phyloP scores from a whole-genome alignment of 2,888 invertebrate genomes.

The Gandaritis pyraliata region DNA sequence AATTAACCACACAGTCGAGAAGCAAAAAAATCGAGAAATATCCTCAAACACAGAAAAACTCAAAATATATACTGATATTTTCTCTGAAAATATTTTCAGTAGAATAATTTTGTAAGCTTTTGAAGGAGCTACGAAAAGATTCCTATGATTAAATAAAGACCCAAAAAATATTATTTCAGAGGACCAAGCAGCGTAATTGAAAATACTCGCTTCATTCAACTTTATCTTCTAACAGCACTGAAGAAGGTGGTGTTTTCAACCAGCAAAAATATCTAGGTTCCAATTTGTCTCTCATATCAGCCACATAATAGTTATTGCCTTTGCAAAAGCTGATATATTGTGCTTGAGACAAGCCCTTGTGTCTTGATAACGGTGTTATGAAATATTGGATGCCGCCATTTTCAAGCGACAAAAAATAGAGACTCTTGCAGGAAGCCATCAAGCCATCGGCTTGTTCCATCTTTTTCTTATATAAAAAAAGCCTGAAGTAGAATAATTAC shows the following conservation, averaged over 20 bases:
- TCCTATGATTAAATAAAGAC: not conserved
- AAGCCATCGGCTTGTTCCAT: no score
- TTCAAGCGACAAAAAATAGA: not conserved
- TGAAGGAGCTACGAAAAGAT: not conserved
- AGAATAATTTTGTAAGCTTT: not conserved
- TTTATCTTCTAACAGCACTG: slow-evolving; percentile 6
- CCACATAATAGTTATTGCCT: slow-evolving; percentile 27
- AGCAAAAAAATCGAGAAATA: not conserved
- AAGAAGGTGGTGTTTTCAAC: slow-evolving; percentile 15
- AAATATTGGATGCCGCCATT: slow-evolving; percentile 1
- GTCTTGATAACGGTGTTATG: slow-evolving; percentile 16
- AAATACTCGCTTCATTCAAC: slow-evolving; percentile 18
- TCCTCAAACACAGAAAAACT: no score
- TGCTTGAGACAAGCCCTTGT: slow-evolving; percentile 14
- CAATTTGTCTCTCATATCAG: slow-evolving; percentile 27
- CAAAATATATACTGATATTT: not conserved
- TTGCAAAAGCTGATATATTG: slow-evolving; percentile 28
- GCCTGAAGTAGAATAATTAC: no score
- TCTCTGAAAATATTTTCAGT: not conserved
- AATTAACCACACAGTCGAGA: slow-evolving; percentile 15
- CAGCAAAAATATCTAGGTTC: slow-evolving; percentile 14
- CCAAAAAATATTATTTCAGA: not conserved
- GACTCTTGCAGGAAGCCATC: not conserved
- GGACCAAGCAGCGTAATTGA: slow-evolving; percentile 18
- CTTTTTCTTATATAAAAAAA: no score